Evolutionary conservation across 2,888 invertebrate genomes (phyloP), one percentile per base, ranked within the genome.

Genomic region (Melieria crassipennis): DNA sequence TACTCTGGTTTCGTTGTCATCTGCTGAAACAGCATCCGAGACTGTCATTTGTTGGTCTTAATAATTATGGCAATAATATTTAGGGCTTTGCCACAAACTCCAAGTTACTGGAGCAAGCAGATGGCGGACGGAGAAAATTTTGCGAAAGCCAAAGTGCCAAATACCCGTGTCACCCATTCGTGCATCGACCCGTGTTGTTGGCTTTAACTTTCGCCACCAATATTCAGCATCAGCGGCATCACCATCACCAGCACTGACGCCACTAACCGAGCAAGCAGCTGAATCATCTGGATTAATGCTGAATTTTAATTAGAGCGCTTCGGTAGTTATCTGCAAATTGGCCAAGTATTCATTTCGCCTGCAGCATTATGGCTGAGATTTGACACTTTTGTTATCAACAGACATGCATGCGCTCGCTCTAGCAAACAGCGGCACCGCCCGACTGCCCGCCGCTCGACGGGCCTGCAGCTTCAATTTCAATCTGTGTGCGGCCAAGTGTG

Each of bases 261-360:
- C 16, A 62, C 13, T n/a, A 7, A 43, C 46, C 64, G 64, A 62
- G 52, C 56, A 64, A 67, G 78, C 76, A 79, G 82, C 81, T 80
- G 81, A 81, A 81, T 82, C 82, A 81, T 81, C 79, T 78, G 82
- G 82, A 81, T 82, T 82, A 81, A 78, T 82, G 79, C 79, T 78
- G 82, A 82, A 82, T 82, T 82, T 82, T 82, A 82, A 82, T 82
- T 82, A 82, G 79, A 79, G 79, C 79, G 78, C 79, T 79, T 77
- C 76, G 69, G 70, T 73, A 69, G 71, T 71, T 69, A 68, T 50
- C 73, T 70, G 69, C 65, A 73, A 75, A 72, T 75, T 75, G 70
- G 70, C 61, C 52, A 57, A 73, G 65, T 64, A 73, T 73, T 70
- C 66, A 66, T 67, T 70, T 64, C 30, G 70, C 67, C 66, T 42